Evolutionary conservation across 2,113 vertebrate genomes (phyloP), one percentile per base, ranked within the genome.

Genomic region (Ploceus nigricollis): DNA sequence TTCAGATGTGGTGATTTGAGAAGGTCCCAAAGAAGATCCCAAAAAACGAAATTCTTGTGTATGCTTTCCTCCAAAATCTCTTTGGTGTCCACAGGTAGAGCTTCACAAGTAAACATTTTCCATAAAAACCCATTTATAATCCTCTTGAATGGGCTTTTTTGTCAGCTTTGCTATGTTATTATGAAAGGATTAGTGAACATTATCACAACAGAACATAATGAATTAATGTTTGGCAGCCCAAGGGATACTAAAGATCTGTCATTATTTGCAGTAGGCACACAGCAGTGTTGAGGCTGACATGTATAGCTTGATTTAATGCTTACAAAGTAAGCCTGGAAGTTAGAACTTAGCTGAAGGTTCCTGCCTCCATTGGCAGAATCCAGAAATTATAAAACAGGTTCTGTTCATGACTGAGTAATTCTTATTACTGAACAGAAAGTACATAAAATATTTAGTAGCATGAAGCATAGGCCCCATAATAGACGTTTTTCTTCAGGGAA

Each of bases 241-340:
- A 90, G n/a, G 78, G 89, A 54, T 70, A 64, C 39, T 60, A 58
- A 88, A 89, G 75, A 44, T 87, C 90, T 91, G 21, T 65, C 58
- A 89, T 85, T 94, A 77, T 61, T 92, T 91, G 87, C 64, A 90
- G 78, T 39, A 84, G 64, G 63, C 87, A 94, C 76, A 77, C 65
- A 80, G 45, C 68, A 79, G 91, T 64, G 51, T 63, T 42, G 58
- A 90, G 53, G 50, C 37, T 91, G 87, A 83, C 27, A 63, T 42
- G 37, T 70, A 39, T 71, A 82, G 48, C 58, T 94, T 79, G 54
- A 90, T 86, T 94, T 87, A 91, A 89, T 56, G 54, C 42, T 35
- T 73, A 28, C 10, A 82, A 61, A 64, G 71, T 65, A 83, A 72
- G 58, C 79, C 63, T 83, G 82, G 64, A 45, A 87, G 25, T 57